Conservation (phyloP, 2,888 invertebrate species). For the Aquatica leii region DNA sequence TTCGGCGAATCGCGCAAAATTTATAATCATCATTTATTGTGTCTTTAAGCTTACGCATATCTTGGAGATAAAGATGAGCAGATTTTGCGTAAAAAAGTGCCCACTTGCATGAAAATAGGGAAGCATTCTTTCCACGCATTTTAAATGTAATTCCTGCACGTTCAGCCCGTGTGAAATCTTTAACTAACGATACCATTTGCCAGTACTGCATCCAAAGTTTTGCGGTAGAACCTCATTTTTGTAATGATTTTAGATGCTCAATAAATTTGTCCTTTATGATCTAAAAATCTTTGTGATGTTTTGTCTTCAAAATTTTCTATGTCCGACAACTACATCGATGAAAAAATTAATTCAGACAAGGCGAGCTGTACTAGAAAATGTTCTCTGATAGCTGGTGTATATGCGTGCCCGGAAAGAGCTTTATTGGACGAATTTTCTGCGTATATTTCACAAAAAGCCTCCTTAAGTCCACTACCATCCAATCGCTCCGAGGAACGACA, state of each 20-base stretch:
- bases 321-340: slow-evolving; percentile 35
- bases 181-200: slow-evolving; percentile 43
- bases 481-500: slow-evolving; percentile 49
- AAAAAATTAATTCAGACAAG: slow-evolving; percentile 43
- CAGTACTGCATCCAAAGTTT: slow-evolving; percentile 36
- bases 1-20: slow-evolving; percentile 38
- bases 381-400: no score
- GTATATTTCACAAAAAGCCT: background rate
- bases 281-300: slow-evolving; percentile 36
- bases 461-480: slow-evolving; percentile 48
- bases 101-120: slow-evolving; percentile 41
- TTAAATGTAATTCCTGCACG: slow-evolving; percentile 45
- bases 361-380: no score
- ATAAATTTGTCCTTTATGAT: slow-evolving; percentile 38
- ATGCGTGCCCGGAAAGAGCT: background rate
- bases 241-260: slow-evolving; percentile 31
- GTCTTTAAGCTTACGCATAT: slow-evolving; percentile 43
- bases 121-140: slow-evolving; percentile 39
- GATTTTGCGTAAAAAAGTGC: slow-evolving; percentile 47
- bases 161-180: slow-evolving; percentile 49
- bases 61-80: no score
- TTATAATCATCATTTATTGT: slow-evolving; percentile 40
- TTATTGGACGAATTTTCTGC: slow-evolving; percentile 37
- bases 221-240: slow-evolving; percentile 41
- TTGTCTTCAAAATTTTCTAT: slow-evolving; percentile 37